Base-by-base conservation (phyloP, 2,888 invertebrate genomes). In the Apamea anceps region DNA sequence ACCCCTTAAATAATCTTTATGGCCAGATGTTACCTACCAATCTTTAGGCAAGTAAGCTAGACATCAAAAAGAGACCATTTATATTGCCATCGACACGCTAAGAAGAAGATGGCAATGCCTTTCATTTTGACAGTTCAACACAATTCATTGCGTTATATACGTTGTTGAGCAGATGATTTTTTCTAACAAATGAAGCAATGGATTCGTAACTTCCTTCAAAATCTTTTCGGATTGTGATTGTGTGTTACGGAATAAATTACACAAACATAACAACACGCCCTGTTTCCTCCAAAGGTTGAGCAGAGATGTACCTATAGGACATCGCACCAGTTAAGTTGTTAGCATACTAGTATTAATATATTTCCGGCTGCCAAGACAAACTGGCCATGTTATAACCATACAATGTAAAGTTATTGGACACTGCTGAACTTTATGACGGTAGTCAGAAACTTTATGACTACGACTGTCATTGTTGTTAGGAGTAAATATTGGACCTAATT, bases 401-500 rank as follows among this genome's bases (percentile, higher is more conserved):
- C 71, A 72, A 60, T 79, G 84, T 82, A 68, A 72, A 71, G 77
- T 72, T 65, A 70, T 62, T 81, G 65, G 42, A 28, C 12, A 57
- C 45, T 32, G 10, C 1, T 45, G 1, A 57, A 65, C 63, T 84
- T 86, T 82, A 84, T 72, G 73, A 60, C 0, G 66, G 42, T 73
- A 70, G 65, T 72, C 21, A 51, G 21, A 75, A 70, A 81, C 2
- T 82, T 85, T 82, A 72, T 82, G 73, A 37, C 51, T 7, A 72
- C 77, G 70, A 37, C 51, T 5, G 18, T 15, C 32, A 51, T 72
- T 67, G 63, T 68, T 66, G 21, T 12, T 0, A 6, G 8, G 15
- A 37, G 82, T 71, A 62, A 77, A 84, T 77, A 85, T 82, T 81
- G 70, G 13, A 71, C 15, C 12, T 63, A 48, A 72, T 77, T 80